Evolutionary conservation across 92 coral and sea anemone genomes (phyloP).

Genomic region (Parazoanthus atlanticus): DNA sequence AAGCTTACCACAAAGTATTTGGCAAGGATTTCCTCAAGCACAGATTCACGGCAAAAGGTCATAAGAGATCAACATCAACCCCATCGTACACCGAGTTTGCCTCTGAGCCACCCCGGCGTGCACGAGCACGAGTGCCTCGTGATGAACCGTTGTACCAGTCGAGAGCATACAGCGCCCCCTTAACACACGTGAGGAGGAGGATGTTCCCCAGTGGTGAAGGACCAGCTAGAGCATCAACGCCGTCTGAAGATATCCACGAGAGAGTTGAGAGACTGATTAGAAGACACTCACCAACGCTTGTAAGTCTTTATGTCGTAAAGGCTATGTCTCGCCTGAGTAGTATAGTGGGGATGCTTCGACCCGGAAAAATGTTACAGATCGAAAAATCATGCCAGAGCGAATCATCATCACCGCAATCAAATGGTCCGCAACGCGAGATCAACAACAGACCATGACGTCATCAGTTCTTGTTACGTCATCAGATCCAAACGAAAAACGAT

Average conservation of each 20-base stretch:
- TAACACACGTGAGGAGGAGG: conserved; percentile 68
- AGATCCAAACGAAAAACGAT: too few relatives aligned
- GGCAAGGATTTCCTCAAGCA: conserved; percentile 90
- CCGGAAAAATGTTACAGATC: too few relatives aligned
- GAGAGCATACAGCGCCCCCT: conserved; percentile 92
- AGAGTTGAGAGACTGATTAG: conserved; percentile 69
- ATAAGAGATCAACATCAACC: conserved; percentile 73
- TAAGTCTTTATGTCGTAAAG: conserved; percentile 14
- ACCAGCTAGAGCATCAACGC: conserved; percentile 59
- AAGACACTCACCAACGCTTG: conserved; percentile 45
- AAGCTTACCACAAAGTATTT: conserved; percentile 92
- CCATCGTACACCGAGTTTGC: conserved; percentile 70
- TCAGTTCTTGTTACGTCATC: too few relatives aligned
- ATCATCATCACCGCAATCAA: too few relatives aligned
- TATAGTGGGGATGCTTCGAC: too few relatives aligned
- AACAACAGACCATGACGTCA: too few relatives aligned
- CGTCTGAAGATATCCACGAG: conserved; percentile 77
- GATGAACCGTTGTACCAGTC: conserved; percentile 84
- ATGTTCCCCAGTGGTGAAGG: conserved; percentile 61
- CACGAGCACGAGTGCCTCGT: conserved; percentile 68
- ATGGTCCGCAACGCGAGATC: too few relatives aligned
- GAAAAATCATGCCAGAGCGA: too few relatives aligned
- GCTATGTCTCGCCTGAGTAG: not conserved
- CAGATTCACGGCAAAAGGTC: conserved; percentile 76
- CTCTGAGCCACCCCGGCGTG: conserved; percentile 77